These are phyloP conservation scores for Thera obeliscata DNA, from an alignment of 2,888 invertebrate species.

Conservation along the genomic window DNA sequence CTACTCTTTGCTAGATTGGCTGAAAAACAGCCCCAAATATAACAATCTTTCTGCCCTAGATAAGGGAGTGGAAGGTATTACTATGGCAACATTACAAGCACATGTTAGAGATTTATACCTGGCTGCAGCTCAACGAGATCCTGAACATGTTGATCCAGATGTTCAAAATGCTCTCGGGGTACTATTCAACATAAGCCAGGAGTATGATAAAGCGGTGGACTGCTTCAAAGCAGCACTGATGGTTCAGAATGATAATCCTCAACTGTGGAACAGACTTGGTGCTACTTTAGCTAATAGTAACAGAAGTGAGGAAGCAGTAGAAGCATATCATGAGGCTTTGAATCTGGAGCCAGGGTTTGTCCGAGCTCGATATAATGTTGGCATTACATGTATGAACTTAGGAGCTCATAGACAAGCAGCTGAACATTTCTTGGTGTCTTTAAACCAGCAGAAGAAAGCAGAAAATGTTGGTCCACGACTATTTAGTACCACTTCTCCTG, in stretches of 20 bases:
- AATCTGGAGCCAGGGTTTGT: slow-evolving; percentile 97
- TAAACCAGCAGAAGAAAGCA: slow-evolving; percentile 93
- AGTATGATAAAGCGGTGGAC: slow-evolving; percentile 98
- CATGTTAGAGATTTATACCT: slow-evolving; percentile 91
- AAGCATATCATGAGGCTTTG: slow-evolving; percentile 96
- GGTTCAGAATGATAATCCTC: slow-evolving; percentile 91
- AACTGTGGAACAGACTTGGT: slow-evolving; percentile 98
- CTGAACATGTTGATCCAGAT: slow-evolving; percentile 92
- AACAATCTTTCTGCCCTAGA: slow-evolving; percentile 87
- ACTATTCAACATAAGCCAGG: slow-evolving; percentile 96
- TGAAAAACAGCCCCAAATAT: slow-evolving; percentile 92
- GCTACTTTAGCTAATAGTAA: slow-evolving; percentile 98
- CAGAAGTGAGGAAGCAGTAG: slow-evolving; percentile 97
- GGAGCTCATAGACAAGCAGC: slow-evolving; percentile 97
- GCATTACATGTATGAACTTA: slow-evolving; percentile 98
- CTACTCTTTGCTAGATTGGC: slow-evolving; percentile 90
- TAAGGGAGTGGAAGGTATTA: slow-evolving; percentile 69
- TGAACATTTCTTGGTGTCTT: slow-evolving; percentile 96
- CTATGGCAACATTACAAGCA: slow-evolving; percentile 78
- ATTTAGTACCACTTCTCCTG: slow-evolving; percentile 88
- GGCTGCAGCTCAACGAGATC: slow-evolving; percentile 91
- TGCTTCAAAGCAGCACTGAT: slow-evolving; percentile 96
- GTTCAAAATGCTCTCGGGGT: slow-evolving; percentile 98
- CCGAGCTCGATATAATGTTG: slow-evolving; percentile 98
- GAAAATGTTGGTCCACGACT: slow-evolving; percentile 67